phyloP scores from a whole-genome alignment of 2,888 invertebrate genomes.

The Corythucha ciliata region DNA sequence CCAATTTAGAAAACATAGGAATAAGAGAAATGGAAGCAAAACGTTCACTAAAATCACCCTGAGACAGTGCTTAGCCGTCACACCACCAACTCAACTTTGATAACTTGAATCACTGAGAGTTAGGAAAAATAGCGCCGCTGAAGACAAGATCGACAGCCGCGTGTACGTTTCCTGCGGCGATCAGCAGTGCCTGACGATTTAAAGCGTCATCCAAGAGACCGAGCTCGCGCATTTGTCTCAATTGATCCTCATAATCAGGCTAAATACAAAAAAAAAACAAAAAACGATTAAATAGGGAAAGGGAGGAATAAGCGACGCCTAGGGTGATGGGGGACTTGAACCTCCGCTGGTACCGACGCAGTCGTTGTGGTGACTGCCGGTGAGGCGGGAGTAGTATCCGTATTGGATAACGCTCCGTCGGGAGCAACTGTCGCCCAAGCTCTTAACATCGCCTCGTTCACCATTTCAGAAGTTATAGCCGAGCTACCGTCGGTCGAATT shows the following conservation, averaged over 20 bases:
- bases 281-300: not conserved
- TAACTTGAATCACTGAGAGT: too few relatives aligned
- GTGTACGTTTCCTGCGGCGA: slow-evolving; percentile 77
- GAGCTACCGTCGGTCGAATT: slow-evolving; percentile 36
- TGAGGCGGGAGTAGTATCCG: too few relatives aligned
- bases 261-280: not conserved
- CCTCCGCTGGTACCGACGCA: too few relatives aligned
- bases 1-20: too few relatives aligned
- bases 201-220: slow-evolving; percentile 75
- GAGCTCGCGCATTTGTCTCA: slow-evolving; percentile 81
- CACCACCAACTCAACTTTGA: too few relatives aligned
- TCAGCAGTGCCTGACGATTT: slow-evolving; percentile 74
- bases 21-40: too few relatives aligned
- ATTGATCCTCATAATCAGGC: slow-evolving; percentile 34
- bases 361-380: too few relatives aligned
- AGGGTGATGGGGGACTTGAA: not conserved
- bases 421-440: slow-evolving; percentile 46
- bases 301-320: not conserved
- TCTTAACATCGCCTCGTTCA: slow-evolving; percentile 65
- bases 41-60: too few relatives aligned
- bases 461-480: slow-evolving; percentile 64
- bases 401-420: too few relatives aligned
- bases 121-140: slow-evolving; percentile 45
- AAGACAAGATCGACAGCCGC: slow-evolving; percentile 86
- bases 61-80: too few relatives aligned